Evolutionary conservation across 2,888 invertebrate species (phyloP), one percentile per base, ranked within the genome.

Genomic region (Tetropium fuscum): DNA sequence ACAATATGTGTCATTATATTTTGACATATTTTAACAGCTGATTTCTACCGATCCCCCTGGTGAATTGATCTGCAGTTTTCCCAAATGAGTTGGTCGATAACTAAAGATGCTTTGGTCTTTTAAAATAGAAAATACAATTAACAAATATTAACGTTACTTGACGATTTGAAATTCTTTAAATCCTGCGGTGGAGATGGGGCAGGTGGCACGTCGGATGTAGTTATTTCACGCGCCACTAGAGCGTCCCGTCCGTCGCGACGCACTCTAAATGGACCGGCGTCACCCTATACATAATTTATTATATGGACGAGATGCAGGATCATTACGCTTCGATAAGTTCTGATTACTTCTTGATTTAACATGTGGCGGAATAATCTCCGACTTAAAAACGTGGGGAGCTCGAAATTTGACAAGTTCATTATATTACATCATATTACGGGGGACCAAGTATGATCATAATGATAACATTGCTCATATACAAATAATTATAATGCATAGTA

Each of bases 201-300:
- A 69, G 69, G 70, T 68, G 67, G 57, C 58, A 61, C 53, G 56
- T 63, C 63, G 64, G 58, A 64, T 65, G 64, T 58, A 71, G 73
- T 75, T 66, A 78, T 78, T 78, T 77, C 76, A 77, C 72, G 78
- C 75, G 60, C 70, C 74, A 69, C 43, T 74, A 69, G 70, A 75
- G 76, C 76, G 74, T 58, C 64, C 64, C 64, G 49, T 41, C 53
- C 69, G 64, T 66, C 68, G 66, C 53, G 68, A 64, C 65, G 66
- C 61, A 55, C 58, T 62, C 55, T 56, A 63, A 66, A 68, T 60
- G 66, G 61, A 47, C 63, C 64, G 51, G 60, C 64, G 53, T 40
- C 55, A 47, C 62, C 58, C 32, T 47, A 44, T 56, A 53, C 58
- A 64, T 63, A 64, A 64, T 66, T 64, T 58, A 66, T 62, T 51